Base-by-base conservation (phyloP, 1,140 invertebrate genomes). In the Heliconius eleuchia region DNA sequence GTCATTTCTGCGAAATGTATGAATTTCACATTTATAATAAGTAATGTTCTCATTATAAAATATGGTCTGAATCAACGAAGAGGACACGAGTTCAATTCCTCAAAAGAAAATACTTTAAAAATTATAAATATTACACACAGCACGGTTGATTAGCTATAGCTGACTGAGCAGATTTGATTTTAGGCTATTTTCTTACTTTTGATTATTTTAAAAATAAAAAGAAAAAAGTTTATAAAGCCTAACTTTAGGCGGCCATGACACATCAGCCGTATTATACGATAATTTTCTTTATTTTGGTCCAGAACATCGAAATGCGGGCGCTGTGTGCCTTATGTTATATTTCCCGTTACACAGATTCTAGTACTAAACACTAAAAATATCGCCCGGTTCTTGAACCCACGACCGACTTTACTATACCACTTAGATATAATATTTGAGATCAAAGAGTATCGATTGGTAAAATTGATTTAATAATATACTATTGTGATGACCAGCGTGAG, bases 311-410 rank as follows among this genome's bases (percentile, higher is more conserved):
- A 18, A 81, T 72, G 27, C 73, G 18, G 23, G 71, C 42, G 39
- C 42, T 77, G 78, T 79, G 74, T 80, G 80, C 75, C 66, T 34
- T 78, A 87, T 83, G 85, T 82, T 80, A 87, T 80, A 77, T 86
- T 86, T 89, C 85, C 89, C 87, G 88, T 86, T 89, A 90, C 55
- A 76, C 84, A 78, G 52, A 79, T 60, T 60, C 77, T 70, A 78
- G 34, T 72, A 50, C 77, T 75, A 82, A 84, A 84, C 66, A 85
- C 85, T 87, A 87, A 86, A 87, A 85, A 89, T 83, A 83, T 66
- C 81, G 72, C 23, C 84, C 83, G 90, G 79, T 89, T 76, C 82
- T 84, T 90, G 89, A 91, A 89, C 89, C 74, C 85, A 42, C 82
- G 83, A 83, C 86, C 84, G 79, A 88, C 85, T 76, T 76, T 9